Percentiles rank a stretch among this genome's conserved stretches.
These are phyloP conservation scores for Beris morrisii DNA, from an alignment of 2,888 invertebrate species.

Conservation along the genomic window DNA sequence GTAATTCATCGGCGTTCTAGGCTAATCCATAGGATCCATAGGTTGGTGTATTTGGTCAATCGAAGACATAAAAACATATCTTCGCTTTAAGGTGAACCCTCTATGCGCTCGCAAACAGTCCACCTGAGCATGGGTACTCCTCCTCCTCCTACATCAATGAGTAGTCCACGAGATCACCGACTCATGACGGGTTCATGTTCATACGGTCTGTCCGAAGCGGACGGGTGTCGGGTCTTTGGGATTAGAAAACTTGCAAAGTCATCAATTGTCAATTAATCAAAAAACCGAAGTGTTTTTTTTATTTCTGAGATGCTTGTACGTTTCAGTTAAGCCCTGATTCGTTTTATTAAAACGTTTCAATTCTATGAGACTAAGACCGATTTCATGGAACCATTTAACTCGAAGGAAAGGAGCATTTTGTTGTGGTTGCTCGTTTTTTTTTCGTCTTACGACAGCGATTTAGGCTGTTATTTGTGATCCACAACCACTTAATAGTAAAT, in stretches of 20 bases:
- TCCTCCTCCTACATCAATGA: constrained; percentile 30
- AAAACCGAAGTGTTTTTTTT: constrained; percentile 38
- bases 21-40: neutral
- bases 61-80: neutral
- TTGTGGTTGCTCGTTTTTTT: constrained; percentile 18
- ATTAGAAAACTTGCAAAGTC: constrained; percentile 37
- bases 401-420: constrained; percentile 34
- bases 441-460: constrained; percentile 14
- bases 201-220: neutral
- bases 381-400: constrained; percentile 38
- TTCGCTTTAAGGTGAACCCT: constrained; percentile 2
- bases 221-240: constrained; percentile 4
- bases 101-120: constrained; percentile 10
- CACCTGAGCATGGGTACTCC: constrained; percentile 20
- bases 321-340: constrained; percentile 51
- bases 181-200: constrained; percentile 19
- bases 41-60: neutral
- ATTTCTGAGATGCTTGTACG: constrained; percentile 49
- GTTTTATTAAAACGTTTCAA: constrained; percentile 38
- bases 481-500: constrained; percentile 37
- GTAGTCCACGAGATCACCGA: constrained; percentile 30
- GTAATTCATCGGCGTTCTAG: neutral
- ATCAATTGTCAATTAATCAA: constrained; percentile 39
- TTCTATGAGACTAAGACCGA: constrained; percentile 35
- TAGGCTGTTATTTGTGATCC: constrained; percentile 28